Base-by-base conservation (phyloP, 2,113 vertebrate genomes). In the Hydrolagus affinis region DNA sequence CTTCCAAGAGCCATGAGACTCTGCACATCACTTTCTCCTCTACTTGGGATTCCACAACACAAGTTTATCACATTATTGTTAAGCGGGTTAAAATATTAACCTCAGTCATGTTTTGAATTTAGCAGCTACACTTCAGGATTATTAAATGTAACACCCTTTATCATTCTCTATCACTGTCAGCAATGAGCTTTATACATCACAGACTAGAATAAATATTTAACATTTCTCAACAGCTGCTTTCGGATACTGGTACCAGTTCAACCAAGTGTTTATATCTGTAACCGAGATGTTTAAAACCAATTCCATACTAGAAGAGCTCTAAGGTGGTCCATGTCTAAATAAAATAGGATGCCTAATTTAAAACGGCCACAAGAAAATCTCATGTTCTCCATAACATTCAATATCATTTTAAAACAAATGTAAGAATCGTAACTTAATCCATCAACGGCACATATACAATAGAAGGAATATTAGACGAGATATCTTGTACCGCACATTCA, bases 251-350 rank as follows among this genome's bases (percentile, higher is more conserved):
- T 25, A 59, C 57, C 25, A 62, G 44, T 57, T 76, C 6, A 76
- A 44, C 11, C 23, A 74, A 74, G 32, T 75, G 56, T 75, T 75
- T 59, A 77, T 77, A 56, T 59, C 75, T 57, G 21, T 15, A 77
- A 77, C 75, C 56, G 57, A 15, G 44, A 77, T 8, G 56, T 77
- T 57, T 78, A 25, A 78, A 78, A 78, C 12, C 57, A 78, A 23
- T 60, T 44, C 1, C 44, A 59, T 60, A 62, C 76, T 62, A 19
- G 56, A 56, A 75, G 30, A 19, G 30, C 56, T 75, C 32, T 21
- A 23, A 15, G 21, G 57, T 62, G 76, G n/a, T 78, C 57, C 23
- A 15, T 12, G 28, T 21, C 9, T 12, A 60, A 44, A 62, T 62
- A 62, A 78, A 78, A 78, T 62, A 3, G n/a, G 62, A 60, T 62